Percentiles rank a stretch among this genome's conserved stretches.
These are phyloP conservation scores for Scaptomyza graminum DNA, from an alignment of 1,140 invertebrate genomes.

Conservation along the genomic window DNA sequence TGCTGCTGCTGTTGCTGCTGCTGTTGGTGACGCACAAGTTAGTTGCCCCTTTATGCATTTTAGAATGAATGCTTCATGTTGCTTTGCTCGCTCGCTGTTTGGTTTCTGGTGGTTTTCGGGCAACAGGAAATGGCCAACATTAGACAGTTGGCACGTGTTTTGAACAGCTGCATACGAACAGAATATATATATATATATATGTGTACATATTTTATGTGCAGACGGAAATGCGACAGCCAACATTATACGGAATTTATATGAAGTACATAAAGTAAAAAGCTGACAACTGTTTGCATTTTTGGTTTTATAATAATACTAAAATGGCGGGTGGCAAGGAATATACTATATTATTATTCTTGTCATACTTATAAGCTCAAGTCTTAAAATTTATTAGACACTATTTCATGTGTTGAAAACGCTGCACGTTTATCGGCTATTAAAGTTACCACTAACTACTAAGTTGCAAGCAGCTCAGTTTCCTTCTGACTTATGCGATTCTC, in stretches of 20 bases:
- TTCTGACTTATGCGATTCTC: too few relatives aligned
- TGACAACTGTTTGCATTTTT: constrained; percentile 12
- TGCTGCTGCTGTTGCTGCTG: constrained; percentile 9
- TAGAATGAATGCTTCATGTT: constrained; percentile 27
- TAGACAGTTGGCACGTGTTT: constrained; percentile 74
- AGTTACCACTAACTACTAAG: not conserved
- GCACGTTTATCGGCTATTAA: not conserved
- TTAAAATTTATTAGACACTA: constrained; percentile 2
- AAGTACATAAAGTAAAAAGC: not conserved
- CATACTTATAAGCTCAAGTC: not conserved
- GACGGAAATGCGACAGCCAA: constrained; percentile 38
- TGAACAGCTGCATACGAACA: constrained; percentile 16
- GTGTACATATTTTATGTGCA: constrained; percentile 5
- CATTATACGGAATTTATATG: constrained; percentile 12
- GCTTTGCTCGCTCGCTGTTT: constrained; percentile 2
- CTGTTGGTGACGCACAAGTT: constrained; percentile 42
- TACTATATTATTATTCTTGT: constrained; percentile 5
- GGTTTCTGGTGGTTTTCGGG: constrained; percentile 55
- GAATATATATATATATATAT: too few relatives aligned
- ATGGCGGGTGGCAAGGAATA: not conserved
- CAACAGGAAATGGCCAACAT: constrained; percentile 79
- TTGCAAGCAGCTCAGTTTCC: not conserved
- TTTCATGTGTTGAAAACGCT: not conserved
- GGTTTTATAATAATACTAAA: not conserved
- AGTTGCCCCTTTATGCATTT: constrained; percentile 42